Conservation (phyloP, 2,113 vertebrate genomes). For the Nettapus auritus region DNA sequence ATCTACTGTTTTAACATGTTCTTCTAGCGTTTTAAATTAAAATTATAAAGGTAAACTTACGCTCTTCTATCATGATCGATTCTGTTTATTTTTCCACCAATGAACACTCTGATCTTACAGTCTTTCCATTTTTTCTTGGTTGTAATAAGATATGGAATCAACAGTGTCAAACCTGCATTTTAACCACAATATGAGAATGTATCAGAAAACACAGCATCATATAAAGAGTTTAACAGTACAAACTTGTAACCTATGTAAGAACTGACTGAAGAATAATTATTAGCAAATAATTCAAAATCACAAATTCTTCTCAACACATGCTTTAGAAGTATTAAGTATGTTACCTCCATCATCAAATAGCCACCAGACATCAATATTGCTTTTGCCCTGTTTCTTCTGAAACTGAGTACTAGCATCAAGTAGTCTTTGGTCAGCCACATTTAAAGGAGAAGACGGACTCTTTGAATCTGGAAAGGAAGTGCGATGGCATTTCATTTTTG, state of each 20-base stretch:
- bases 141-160: constrained; percentile 96
- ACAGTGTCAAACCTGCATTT: constrained; percentile 87
- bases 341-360: constrained; percentile 98
- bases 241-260: background rate
- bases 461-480: constrained; percentile 79
- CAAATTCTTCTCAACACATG: background rate
- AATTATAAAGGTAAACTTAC: constrained; percentile 79
- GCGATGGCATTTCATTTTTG: background rate
- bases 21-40: background rate
- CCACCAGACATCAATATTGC: constrained; percentile 98
- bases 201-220: background rate
- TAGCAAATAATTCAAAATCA: background rate
- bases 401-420: constrained; percentile 94
- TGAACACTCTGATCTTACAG: constrained; percentile 86
- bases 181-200: constrained; percentile 2
- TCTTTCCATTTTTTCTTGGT: constrained; percentile 88
- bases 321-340: background rate
- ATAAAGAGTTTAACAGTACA: background rate
- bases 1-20: background rate
- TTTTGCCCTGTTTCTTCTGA: constrained; percentile 95
- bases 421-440: constrained; percentile 89
- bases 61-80: constrained; percentile 98
- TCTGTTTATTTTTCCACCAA: constrained; percentile 93
- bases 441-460: constrained; percentile 83
- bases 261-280: background rate